Conservation (phyloP, 2,797 vertebrate genomes). For the Gymnoscopelus braueri region DNA sequence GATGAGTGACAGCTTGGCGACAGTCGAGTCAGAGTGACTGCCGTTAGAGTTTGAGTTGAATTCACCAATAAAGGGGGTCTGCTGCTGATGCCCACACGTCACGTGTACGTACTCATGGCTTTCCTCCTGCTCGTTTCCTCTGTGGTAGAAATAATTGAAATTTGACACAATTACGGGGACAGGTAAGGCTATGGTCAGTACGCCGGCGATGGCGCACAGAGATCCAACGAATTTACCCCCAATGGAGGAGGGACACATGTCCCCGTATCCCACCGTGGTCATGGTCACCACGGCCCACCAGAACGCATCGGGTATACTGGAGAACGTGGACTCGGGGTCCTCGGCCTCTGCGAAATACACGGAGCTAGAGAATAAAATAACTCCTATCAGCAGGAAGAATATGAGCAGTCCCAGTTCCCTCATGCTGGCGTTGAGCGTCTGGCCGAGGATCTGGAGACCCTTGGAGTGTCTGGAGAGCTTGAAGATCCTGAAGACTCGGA, state of each 20-base stretch:
- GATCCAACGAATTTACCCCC: slow-evolving; percentile 96
- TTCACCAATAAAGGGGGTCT: slow-evolving; percentile 74
- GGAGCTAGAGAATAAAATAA: slow-evolving; percentile 94
- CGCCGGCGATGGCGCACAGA: slow-evolving; percentile 93
- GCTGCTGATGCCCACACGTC: slow-evolving; percentile 87
- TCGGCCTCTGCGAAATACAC: slow-evolving; percentile 95
- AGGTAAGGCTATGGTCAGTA: slow-evolving; percentile 92
- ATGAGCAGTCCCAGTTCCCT: slow-evolving; percentile 91
- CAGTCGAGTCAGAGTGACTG: slow-evolving; percentile 24
- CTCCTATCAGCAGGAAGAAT: slow-evolving; percentile 93
- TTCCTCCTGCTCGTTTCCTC: slow-evolving; percentile 90
- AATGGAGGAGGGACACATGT: slow-evolving; percentile 95
- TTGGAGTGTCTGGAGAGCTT: slow-evolving; percentile 94
- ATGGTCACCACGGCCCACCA: slow-evolving; percentile 99
- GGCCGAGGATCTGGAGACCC: slow-evolving; percentile 90
- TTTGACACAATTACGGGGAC: slow-evolving; percentile 97
- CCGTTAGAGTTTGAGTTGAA: slow-evolving; percentile 71
- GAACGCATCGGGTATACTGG: slow-evolving; percentile 94
- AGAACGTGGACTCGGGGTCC: slow-evolving; percentile 86
- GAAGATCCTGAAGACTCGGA: slow-evolving; percentile 91
- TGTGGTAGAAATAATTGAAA: slow-evolving; percentile 98
- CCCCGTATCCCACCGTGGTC: slow-evolving; percentile 97
- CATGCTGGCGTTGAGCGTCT: slow-evolving; percentile 91
- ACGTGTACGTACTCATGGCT: slow-evolving; percentile 88
- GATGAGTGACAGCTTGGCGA: slow-evolving; percentile 82